phyloP scores from a whole-genome alignment of 2,113 vertebrate genomes.

The Arothron firmamentum region DNA sequence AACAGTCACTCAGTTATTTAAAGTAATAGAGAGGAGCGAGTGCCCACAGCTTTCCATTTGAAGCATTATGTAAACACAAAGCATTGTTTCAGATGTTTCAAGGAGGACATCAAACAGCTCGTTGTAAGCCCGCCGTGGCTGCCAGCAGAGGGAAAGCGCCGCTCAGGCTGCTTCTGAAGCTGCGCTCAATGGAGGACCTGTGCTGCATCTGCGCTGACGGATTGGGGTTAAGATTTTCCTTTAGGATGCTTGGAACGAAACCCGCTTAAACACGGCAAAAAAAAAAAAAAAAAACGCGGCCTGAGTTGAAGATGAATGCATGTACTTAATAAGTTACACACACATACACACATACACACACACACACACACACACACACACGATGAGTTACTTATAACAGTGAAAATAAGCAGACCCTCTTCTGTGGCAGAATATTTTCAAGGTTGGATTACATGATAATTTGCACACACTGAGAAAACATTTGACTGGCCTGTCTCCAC shows the following conservation, averaged over 20 bases:
- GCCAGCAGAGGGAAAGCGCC: slow-evolving; percentile 10
- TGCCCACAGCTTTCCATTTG: not conserved
- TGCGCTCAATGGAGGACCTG: slow-evolving; percentile 43
- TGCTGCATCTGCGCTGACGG: slow-evolving; percentile 49
- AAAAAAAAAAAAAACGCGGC: slow-evolving; percentile 2
- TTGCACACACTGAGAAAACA: not conserved
- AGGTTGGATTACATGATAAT: slow-evolving; percentile 7
- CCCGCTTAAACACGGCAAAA: not conserved
- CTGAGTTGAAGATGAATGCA: not conserved
- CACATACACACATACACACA: too few species aligned
- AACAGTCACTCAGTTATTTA: slow-evolving; percentile 2
- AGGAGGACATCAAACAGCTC: slow-evolving; percentile 23
- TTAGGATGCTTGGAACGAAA: slow-evolving; percentile 36
- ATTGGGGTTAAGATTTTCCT: slow-evolving; percentile 55
- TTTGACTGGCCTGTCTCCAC: slow-evolving; percentile 3
- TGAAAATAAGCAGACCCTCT: slow-evolving; percentile 16
- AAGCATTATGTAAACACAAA: slow-evolving; percentile 5
- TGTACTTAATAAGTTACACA: too few species aligned
- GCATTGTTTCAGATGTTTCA: slow-evolving; percentile 9
- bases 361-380: not conserved
- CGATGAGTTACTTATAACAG: not conserved
- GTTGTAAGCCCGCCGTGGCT: slow-evolving; percentile 25
- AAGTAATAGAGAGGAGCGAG: slow-evolving; percentile 9
- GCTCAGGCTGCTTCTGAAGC: slow-evolving; percentile 24
- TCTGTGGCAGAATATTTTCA: slow-evolving; percentile 9